Percentiles rank a stretch among this genome's conserved stretches.
Conservation (phyloP, 2,888 invertebrate genomes). For the Oxytorus armatus region DNA sequence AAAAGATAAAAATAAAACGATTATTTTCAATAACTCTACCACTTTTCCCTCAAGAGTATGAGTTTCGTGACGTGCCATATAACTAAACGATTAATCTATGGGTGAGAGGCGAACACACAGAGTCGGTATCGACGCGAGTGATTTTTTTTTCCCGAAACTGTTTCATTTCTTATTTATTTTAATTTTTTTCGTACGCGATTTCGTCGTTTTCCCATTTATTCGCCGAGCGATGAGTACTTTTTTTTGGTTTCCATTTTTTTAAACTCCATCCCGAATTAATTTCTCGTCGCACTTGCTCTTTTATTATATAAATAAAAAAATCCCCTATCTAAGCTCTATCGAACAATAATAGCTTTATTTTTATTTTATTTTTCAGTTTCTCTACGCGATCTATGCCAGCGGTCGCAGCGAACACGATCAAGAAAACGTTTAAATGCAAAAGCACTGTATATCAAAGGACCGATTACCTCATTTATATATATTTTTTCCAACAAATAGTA, state of each 20-base stretch:
- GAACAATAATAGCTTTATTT: constrained; percentile 10
- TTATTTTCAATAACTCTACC: constrained; percentile 24
- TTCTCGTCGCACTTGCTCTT: constrained; percentile 17
- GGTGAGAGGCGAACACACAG: constrained; percentile 51
- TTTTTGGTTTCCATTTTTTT: constrained; percentile 1
- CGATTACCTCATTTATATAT: constrained; percentile 43
- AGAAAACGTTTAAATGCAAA: constrained; percentile 62
- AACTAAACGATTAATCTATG: constrained; percentile 52
- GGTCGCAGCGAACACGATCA: constrained; percentile 49
- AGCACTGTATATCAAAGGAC: constrained; percentile 53
- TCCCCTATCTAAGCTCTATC: constrained; percentile 48
- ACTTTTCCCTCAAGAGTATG: constrained; percentile 9
- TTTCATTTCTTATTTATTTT: constrained; percentile 11
- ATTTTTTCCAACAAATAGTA: constrained; percentile 25
- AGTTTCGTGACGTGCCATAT: constrained; percentile 46
- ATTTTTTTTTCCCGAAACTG: constrained; percentile 9
- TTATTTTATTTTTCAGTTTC: constrained; percentile 18
- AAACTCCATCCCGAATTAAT: not conserved
- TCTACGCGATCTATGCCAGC: constrained; percentile 60
- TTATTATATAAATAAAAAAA: constrained; percentile 31
- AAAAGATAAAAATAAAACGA: not conserved
- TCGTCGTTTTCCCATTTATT: not conserved
- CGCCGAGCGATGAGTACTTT: not conserved
- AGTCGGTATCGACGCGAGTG: constrained; percentile 44
- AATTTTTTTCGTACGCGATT: constrained; percentile 11